These are phyloP conservation scores for Ellobium chinense DNA, from an alignment of 2,888 invertebrate species.

Conservation along the genomic window DNA sequence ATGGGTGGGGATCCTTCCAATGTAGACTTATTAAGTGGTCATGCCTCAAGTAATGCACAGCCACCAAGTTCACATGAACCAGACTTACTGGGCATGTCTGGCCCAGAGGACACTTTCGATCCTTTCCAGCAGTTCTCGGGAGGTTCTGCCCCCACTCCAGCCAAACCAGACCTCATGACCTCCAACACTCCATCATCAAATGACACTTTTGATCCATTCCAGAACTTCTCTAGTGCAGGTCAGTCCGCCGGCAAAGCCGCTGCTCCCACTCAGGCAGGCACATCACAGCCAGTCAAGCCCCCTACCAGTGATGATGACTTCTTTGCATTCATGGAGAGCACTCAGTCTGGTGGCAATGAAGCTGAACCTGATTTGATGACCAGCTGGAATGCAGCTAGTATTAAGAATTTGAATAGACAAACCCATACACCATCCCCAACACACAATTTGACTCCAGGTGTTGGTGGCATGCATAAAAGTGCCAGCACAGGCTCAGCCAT, in stretches of 20 bases:
- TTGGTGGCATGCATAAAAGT: slow-evolving; percentile 51
- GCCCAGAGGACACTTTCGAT: slow-evolving; percentile 65
- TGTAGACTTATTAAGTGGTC: slow-evolving; percentile 48
- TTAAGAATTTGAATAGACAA: slow-evolving; percentile 39
- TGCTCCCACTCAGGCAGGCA: not conserved
- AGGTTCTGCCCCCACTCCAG: slow-evolving; percentile 13
- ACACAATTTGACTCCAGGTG: slow-evolving; percentile 31
- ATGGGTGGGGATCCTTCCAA: slow-evolving; percentile 37
- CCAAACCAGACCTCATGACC: slow-evolving; percentile 40
- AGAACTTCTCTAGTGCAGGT: slow-evolving; percentile 27
- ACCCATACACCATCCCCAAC: not conserved
- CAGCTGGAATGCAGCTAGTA: slow-evolving; percentile 63
- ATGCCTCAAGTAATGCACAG: slow-evolving; percentile 46
- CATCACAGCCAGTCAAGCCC: slow-evolving; percentile 14
- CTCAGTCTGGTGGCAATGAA: slow-evolving; percentile 38
- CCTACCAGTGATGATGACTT: slow-evolving; percentile 58
- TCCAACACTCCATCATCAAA: slow-evolving; percentile 41
- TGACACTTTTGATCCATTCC: slow-evolving; percentile 71
- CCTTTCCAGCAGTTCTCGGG: slow-evolving; percentile 67
- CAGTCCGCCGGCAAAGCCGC: not conserved
- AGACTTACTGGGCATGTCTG: slow-evolving; percentile 48
- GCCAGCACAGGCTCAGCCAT: slow-evolving; percentile 53
- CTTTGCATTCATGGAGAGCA: slow-evolving; percentile 60
- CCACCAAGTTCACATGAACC: slow-evolving; percentile 35
- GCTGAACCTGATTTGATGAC: slow-evolving; percentile 66